Base-by-base conservation (phyloP, 2,888 invertebrate species). In the Iselma pallidipennis region DNA sequence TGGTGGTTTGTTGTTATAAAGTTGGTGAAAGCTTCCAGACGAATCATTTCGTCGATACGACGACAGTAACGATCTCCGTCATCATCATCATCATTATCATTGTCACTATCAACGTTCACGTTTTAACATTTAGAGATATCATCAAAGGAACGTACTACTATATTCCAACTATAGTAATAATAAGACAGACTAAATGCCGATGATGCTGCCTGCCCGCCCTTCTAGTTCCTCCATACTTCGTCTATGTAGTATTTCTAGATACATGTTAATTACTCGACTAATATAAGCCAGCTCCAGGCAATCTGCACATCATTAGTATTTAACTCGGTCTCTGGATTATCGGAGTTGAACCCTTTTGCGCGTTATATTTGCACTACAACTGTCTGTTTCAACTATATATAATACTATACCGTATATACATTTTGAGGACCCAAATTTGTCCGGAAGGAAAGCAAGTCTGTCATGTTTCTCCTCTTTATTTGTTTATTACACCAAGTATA, bases 221-320 rank as follows among this genome's bases (percentile, higher is more conserved):
- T 37, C 45, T 49, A 48, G 58, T 53, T 57, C 57, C 57, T 63
- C 57, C 28, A 2, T 37, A 53, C 31, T 31, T 31, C 54, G 65
- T 66, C 59, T 58, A 62, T 65, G 66, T n/a, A n/a, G n/a, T n/a
- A n/a, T 63, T 67, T 69, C 70, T 70, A 69, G 70, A 74, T 70
- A 68, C 71, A 69, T 71, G 71, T 72, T 77, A 77, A 77, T 75
- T 76, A 74, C 74, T 71, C 66, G 61, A 71, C 70, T 71, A 74
- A 76, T 76, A 76, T 74, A 72, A 72, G 67, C 71, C 67, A 66
- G 74, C 76, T 74, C 63, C 54, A 64, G 75, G 76, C 76, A 74
- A 74, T 77, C 74, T 74, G 73, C 74, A 74, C 76, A 70, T 75
- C 75, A 73, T 75, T 76, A 75, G 73, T 73, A 70, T 75, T 75